Evolutionary conservation across 2,888 invertebrate species (phyloP).

Genomic region (Rhagonycha lutea): DNA sequence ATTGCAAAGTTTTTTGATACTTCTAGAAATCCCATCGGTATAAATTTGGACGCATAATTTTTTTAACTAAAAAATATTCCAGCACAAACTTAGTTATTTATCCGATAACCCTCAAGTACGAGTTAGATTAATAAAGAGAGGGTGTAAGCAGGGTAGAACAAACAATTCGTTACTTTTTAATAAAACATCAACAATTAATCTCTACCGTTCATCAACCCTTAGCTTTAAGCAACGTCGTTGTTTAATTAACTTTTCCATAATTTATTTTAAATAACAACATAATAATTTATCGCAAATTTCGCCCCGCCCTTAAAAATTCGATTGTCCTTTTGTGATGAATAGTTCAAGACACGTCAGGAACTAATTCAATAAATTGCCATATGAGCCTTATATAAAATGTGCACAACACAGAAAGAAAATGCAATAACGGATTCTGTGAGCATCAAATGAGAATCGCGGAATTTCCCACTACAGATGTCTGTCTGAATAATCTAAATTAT

Average conservation of each 20-base stretch:
- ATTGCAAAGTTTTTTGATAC: background rate
- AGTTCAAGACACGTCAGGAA: background rate
- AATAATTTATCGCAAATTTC: background rate
- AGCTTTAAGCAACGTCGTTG: background rate
- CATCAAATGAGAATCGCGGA: background rate
- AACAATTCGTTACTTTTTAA: background rate
- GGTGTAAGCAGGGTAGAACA: background rate
- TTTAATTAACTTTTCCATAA: background rate
- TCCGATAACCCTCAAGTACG: background rate
- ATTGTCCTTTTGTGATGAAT: background rate
- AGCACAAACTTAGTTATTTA: background rate
- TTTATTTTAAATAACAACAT: background rate
- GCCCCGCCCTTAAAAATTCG: background rate
- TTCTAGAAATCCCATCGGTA: background rate
- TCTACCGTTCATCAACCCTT: background rate
- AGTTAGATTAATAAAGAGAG: background rate
- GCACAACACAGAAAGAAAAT: conserved; percentile 3
- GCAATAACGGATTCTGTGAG: background rate
- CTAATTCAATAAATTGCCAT: conserved; percentile 1
- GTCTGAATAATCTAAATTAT: conserved; percentile 2
- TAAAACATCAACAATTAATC: background rate
- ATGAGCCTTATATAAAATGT: conserved; percentile 4
- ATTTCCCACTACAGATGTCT: conserved; percentile 1
- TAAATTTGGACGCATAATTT: background rate
- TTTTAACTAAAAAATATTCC: background rate